These are phyloP conservation scores for Hipposideros armiger DNA, from an alignment of 2,113 vertebrate species.

Conservation along the genomic window DNA sequence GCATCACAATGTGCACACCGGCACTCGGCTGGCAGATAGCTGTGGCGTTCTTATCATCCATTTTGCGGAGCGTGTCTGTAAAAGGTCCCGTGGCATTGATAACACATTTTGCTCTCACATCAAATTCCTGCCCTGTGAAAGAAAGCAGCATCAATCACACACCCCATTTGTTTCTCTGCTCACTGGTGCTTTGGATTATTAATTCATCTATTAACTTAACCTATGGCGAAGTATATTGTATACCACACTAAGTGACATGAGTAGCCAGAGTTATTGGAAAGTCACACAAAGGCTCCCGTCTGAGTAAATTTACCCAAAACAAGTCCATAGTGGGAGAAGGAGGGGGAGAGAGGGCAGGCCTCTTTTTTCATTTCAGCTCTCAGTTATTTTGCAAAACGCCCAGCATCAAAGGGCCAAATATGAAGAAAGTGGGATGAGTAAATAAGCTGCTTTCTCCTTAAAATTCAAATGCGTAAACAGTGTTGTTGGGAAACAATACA, in stretches of 20 bases:
- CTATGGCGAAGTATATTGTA: constrained; percentile 87
- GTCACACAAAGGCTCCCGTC: neutral
- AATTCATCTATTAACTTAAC: constrained; percentile 91
- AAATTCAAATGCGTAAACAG: constrained; percentile 46
- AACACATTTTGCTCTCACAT: constrained; percentile 99
- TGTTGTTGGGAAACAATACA: neutral
- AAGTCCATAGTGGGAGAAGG: neutral
- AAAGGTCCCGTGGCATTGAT: constrained; percentile 99
- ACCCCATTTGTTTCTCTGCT: constrained; percentile 89
- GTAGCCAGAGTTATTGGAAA: neutral
- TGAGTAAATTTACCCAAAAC: constrained; percentile 33
- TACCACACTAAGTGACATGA: constrained; percentile 50
- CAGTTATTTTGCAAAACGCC: constrained; percentile 34
- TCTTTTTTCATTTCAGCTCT: neutral
- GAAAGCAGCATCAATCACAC: constrained; percentile 95
- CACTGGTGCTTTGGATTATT: constrained; percentile 90
- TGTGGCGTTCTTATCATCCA: constrained; percentile 92
- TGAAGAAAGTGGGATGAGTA: neutral
- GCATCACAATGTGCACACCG: constrained; percentile 95
- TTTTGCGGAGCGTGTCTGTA: constrained; percentile 94
- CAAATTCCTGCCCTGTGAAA: constrained; percentile 98
- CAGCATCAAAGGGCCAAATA: constrained; percentile 15
- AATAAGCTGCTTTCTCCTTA: constrained; percentile 55
- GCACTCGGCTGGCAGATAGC: constrained; percentile 96
- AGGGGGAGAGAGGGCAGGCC: neutral